Conservation (phyloP, 1,140 invertebrate species). For the Leptinotarsa defecta region DNA sequence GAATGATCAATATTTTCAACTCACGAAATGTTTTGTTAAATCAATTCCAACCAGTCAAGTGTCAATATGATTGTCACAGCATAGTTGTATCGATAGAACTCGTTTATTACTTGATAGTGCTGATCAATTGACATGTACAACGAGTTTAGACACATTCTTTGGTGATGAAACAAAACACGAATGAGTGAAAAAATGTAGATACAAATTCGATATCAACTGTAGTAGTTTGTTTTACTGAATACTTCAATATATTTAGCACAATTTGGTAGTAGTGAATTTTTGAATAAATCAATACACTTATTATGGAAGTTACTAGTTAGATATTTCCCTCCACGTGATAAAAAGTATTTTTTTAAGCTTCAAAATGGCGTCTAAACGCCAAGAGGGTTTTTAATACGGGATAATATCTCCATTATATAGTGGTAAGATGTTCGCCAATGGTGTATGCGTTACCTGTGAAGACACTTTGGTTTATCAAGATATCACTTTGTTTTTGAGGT, state of each 20-base stretch:
- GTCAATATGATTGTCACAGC: no score
- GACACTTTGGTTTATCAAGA: conserved; percentile 32
- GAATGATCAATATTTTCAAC: conserved; percentile 1
- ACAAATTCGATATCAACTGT: conserved; percentile 11
- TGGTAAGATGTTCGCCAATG: conserved; percentile 41
- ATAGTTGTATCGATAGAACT: no score
- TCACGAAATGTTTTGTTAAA: not conserved
- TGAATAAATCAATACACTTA: conserved; percentile 35
- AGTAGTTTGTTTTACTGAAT: conserved; percentile 16
- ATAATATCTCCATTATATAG: conserved; percentile 38
- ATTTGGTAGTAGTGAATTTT: conserved; percentile 35
- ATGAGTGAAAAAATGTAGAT: not conserved
- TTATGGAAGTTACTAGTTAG: conserved; percentile 37
- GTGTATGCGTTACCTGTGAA: conserved; percentile 48
- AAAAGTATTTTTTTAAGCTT: conserved; percentile 49
- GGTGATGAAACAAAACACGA: not conserved
- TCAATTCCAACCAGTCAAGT: not conserved
- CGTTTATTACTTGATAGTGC: no score
- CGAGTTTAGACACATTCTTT: no score
- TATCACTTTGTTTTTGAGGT: conserved; percentile 18
- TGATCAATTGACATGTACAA: no score
- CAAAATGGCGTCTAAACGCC: conserved; percentile 34
- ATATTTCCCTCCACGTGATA: conserved; percentile 48
- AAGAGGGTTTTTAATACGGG: conserved; percentile 39
- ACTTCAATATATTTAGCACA: conserved; percentile 34